Percentiles rank a stretch among this genome's conserved stretches.
These are phyloP conservation scores for Cacoxenus indagator DNA, from an alignment of 2,888 invertebrate genomes.

Conservation along the genomic window DNA sequence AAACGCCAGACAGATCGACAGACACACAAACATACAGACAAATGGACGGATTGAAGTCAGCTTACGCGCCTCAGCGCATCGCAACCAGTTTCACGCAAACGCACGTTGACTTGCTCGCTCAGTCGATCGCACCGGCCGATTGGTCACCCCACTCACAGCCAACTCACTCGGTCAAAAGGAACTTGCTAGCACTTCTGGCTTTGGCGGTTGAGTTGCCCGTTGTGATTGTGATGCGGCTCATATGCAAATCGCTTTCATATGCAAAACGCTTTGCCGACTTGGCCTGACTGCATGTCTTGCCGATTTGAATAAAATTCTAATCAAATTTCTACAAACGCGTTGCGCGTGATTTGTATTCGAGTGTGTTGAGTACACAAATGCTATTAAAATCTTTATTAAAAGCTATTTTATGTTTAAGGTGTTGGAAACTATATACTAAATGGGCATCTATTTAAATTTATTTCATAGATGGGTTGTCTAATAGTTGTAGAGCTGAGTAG, in stretches of 20 bases:
- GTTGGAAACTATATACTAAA: no score
- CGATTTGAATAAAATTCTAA: conserved; percentile 55
- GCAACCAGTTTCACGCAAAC: conserved; percentile 45
- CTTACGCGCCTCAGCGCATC: conserved; percentile 55
- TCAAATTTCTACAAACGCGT: conserved; percentile 41
- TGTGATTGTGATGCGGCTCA: not conserved
- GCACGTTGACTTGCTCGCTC: not conserved
- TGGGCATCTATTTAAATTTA: no score
- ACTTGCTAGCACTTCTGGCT: conserved; percentile 10
- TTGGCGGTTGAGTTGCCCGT: not conserved
- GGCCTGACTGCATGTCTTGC: not conserved
- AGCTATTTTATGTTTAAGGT: not conserved
- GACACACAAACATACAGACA: conserved; percentile 23
- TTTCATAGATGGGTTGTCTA: no score
- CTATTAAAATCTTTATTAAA: no score
- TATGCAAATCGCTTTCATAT: not conserved
- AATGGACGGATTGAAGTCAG: conserved; percentile 49
- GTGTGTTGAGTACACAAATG: not conserved
- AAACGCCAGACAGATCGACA: not conserved
- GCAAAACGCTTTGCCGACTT: not conserved
- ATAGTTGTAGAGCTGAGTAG: no score
- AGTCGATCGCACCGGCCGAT: not conserved
- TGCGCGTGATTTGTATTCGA: not conserved
- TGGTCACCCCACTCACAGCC: not conserved
- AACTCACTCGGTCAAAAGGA: conserved; percentile 15